Base-by-base conservation (phyloP, 2,113 vertebrate genomes). In the Tachuris rubrigastra region DNA sequence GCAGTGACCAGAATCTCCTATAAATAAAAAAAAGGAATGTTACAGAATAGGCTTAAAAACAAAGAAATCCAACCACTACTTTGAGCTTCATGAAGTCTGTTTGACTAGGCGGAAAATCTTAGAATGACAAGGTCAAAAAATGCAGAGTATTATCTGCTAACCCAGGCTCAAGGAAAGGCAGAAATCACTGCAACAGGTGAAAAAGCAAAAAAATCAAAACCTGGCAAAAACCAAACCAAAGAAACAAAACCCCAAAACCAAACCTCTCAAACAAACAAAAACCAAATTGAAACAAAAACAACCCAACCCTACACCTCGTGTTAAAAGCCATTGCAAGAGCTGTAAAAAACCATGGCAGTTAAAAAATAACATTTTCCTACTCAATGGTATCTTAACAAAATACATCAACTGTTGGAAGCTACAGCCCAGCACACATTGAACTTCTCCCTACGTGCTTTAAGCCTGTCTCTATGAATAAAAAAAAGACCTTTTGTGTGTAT, bases 401-500 rank as follows among this genome's bases (percentile, higher is more conserved):
- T 4, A 35, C 2, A 44, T 10, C 2, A 9, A 5, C 3, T 16
- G 2, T 21, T 55, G 0, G 8, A 2, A 69, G 1, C 24, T 74
- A 9, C 10, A 69, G 3, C 6, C 11, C 7, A 10, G 11, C 4
- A 8, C 2, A 23, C 3, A 2, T 3, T 4, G 4, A 68, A 19
- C 15, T 33, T 3, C 10, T 66, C 2, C 15, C 13, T 41, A 1
- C 1, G 3, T 6, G 0, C 10, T 35, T 44, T 1, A 50, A 56
- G 0, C 3, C 9, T 23, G 0, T 2, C 2, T 35, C 2, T 11
- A 2, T 5, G 41, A 1, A 10, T 3, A 28, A 41, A 69, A 41
- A 69, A 49, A 23, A 0, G 0, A 1, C 9, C 0, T 44, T 66
- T 42, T 1, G 9, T 0, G 1, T 18, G 3, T 21, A 5, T 3